phyloP scores from a whole-genome alignment of 2,113 vertebrate species.

The Regulus satrapa region DNA sequence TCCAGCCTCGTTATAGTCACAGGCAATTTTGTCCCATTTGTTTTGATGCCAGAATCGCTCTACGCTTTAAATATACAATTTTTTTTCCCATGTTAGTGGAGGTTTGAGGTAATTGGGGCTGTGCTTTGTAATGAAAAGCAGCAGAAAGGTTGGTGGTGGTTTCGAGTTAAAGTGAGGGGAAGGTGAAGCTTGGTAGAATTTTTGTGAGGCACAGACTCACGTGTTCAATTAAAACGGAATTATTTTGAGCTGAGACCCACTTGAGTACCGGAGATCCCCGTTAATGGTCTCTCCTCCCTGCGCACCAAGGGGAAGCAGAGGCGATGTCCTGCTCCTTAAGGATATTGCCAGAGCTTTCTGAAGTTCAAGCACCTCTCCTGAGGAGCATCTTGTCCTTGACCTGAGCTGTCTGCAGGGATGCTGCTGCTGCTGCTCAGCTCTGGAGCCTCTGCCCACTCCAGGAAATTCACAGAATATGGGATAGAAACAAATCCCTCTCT shows the following conservation, averaged over 20 bases:
- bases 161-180: not conserved
- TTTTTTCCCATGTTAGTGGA: rapidly evolving
- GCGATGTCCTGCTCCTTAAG: not conserved
- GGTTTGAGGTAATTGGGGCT: not conserved
- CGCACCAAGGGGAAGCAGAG: not conserved
- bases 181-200: not conserved
- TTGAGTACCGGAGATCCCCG: not conserved
- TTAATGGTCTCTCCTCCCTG: not conserved
- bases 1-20: not conserved
- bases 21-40: not conserved
- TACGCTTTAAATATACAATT: not conserved
- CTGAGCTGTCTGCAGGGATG: not conserved
- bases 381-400: not conserved
- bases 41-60: not conserved
- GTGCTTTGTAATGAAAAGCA: not conserved
- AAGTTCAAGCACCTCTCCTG: not conserved
- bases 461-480: not conserved
- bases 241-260: not conserved
- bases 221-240: not conserved
- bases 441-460: not conserved
- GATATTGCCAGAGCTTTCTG: not conserved
- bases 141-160: not conserved
- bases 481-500: constrained; percentile 35
- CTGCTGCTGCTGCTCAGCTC: not conserved
- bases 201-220: not conserved